phyloP scores from a whole-genome alignment of 53 echinoderm and acorn worm genomes.

The Arbacia lixula region DNA sequence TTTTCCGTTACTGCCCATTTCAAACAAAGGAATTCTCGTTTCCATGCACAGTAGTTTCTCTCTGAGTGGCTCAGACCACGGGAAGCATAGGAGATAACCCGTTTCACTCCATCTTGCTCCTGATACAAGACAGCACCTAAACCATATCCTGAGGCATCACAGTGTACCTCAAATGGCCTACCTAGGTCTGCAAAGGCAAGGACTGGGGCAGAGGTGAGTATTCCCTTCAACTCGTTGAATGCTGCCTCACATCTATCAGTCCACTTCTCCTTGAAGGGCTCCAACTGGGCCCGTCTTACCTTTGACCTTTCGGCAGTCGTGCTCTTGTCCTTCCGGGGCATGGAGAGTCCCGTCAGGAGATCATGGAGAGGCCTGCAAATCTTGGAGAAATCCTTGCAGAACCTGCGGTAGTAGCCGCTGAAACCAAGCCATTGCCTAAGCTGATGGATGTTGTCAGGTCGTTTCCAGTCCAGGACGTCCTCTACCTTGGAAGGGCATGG shows the following conservation, averaged over 20 bases:
- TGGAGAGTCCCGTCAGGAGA: conserved; percentile 4
- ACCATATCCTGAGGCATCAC: conserved; percentile 34
- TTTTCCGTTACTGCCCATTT: conserved; percentile 67
- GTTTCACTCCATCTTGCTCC: conserved; percentile 17
- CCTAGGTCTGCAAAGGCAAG: conserved; percentile 25
- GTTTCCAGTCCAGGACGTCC: conserved; percentile 3
- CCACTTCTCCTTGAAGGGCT: conserved; percentile 40
- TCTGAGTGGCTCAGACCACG: conserved; percentile 45
- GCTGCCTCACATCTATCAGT: conserved; percentile 30
- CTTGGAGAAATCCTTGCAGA: conserved; percentile 17
- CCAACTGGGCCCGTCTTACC: conserved; percentile 25
- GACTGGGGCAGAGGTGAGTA: conserved; percentile 25
- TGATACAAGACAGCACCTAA: conserved; percentile 35
- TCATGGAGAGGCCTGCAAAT: conserved; percentile 21
- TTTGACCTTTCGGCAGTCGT: conserved; percentile 7
- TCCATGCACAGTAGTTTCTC: conserved; percentile 38
- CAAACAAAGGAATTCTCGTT: conserved; percentile 56
- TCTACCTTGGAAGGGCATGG: conserved; percentile 6
- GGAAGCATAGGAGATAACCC: conserved; percentile 31
- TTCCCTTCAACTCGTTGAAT: neutral
- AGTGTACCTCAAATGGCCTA: conserved; percentile 26
- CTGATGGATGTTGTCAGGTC: conserved; percentile 8
- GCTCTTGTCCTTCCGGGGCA: conserved; percentile 27
- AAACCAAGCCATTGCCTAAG: conserved; percentile 23
- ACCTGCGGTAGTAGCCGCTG: conserved; percentile 29